Evolutionary conservation across 2,113 vertebrate genomes (phyloP).

Genomic region (Romanogobio albipinnatus): DNA sequence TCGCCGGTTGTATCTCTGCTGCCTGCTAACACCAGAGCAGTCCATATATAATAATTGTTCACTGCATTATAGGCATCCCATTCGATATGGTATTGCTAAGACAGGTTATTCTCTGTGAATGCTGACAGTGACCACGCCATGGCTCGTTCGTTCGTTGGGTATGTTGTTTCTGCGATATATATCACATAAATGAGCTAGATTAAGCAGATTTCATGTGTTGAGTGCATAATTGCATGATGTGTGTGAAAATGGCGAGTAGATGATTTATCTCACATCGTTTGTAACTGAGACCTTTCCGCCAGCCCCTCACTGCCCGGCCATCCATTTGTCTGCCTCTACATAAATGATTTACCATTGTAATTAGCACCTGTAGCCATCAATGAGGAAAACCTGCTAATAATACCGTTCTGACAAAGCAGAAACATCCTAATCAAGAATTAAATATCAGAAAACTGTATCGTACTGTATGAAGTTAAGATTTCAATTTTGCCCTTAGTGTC

Average conservation of each 20-base stretch:
- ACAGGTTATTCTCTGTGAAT: not conserved
- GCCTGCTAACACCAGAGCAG: not conserved
- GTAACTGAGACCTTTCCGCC: constrained; percentile 53
- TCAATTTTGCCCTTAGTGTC: not conserved
- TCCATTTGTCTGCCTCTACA: constrained; percentile 41
- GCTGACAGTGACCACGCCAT: not conserved
- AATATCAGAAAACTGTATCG: not conserved
- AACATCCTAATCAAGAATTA: not conserved
- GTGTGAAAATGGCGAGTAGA: constrained; percentile 20
- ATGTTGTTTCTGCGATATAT: not conserved
- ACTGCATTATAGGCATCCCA: not conserved
- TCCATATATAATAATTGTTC: constrained; percentile 9
- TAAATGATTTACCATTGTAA: constrained; percentile 54
- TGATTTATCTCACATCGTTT: constrained; percentile 56
- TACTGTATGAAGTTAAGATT: not conserved
- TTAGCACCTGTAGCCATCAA: constrained; percentile 54
- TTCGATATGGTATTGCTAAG: not conserved
- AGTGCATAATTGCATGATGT: constrained; percentile 29
- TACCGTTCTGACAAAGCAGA: not conserved
- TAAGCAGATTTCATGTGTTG: constrained; percentile 12
- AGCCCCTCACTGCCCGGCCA: constrained; percentile 26
- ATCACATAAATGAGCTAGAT: not conserved
- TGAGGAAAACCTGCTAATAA: not conserved
- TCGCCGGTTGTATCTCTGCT: constrained; percentile 30
- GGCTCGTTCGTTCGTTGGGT: not conserved